Evolutionary conservation across 2,113 vertebrate genomes (phyloP), one percentile per base, ranked within the genome.

Genomic region (Embiotoca jacksoni): DNA sequence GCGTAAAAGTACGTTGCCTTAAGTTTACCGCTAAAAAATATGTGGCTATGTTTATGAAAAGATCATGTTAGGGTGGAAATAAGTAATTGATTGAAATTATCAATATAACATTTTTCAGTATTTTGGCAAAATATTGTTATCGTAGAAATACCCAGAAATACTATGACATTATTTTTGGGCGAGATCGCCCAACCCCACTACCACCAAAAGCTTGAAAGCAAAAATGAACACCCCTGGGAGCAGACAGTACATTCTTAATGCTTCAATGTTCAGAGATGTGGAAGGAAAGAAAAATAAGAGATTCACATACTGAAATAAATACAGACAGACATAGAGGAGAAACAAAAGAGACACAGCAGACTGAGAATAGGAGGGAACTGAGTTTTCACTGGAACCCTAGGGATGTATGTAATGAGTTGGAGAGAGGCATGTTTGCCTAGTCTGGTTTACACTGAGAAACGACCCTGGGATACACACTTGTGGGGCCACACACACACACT

Each of bases 361-460:
- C 49, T 36, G n/a, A 13, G 56, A 72, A 79, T 15, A 39, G 37
- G 72, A 81, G 46, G 63, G 55, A 70, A 60, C 13, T 44, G 69
- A 80, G 72, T 77, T 80, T 84, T 79, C 80, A 72, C 46, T 71
- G 54, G 61, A 82, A 74, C 86, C 82, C 84, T 72, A 63, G 79
- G 73, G 84, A 83, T 77, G 74, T 66, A 58, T 74, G 58, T 88
- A 83, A 89, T 92, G 88, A 90, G 79, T 73, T 72, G 58, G 69
- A 72, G 80, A 76, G 78, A 86, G 49, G 37, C 59, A 60, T 89
- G 89, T 91, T 91, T 90, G 78, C 81, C 16, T 50, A 72, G 72
- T 33, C 56, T 60, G 75, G 67, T 91, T 88, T 88, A 79, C 90
- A 88, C 78, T 83, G 71, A 86, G 77, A 90, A 76, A 89, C 89